Percentiles rank a stretch among this genome's conserved stretches.
Evolutionary conservation across 2,888 invertebrate species (phyloP).

Genomic region (Drosophila imparisetae): DNA sequence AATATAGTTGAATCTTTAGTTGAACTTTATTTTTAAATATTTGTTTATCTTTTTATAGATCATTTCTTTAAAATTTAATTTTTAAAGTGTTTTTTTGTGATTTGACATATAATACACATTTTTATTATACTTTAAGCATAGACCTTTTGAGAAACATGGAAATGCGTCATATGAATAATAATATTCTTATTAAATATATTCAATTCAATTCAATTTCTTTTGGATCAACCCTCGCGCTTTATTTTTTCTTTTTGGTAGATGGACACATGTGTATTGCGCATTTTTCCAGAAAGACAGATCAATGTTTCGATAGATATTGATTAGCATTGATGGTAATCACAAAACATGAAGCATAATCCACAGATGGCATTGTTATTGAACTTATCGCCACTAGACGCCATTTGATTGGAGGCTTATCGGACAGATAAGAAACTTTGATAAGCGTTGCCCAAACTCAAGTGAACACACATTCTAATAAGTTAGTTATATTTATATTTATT

Average conservation of each 20-base stretch:
- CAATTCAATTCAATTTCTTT: not conserved
- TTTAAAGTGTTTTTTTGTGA: not conserved
- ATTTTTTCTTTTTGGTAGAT: not conserved
- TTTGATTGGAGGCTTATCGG: conserved; percentile 9
- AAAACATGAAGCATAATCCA: not conserved
- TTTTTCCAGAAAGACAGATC: not conserved
- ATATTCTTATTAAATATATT: not conserved
- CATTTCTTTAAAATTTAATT: not conserved
- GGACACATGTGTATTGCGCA: not conserved
- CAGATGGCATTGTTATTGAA: conserved; percentile 19
- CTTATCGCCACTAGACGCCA: conserved; percentile 12
- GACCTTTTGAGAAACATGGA: not conserved
- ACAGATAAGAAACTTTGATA: conserved; percentile 16
- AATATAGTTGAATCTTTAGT: not conserved
- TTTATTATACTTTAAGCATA: not conserved
- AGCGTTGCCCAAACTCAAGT: conserved; percentile 11
- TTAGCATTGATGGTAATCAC: not conserved
- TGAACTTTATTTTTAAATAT: not conserved
- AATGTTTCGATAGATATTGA: conserved; percentile 16
- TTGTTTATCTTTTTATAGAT: not conserved
- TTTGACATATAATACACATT: not conserved
- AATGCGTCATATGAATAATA: not conserved
- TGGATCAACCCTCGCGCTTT: conserved; percentile 5
- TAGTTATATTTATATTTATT: conserved; percentile 7
- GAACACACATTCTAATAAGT: conserved; percentile 20